Evolutionary conservation across 2,888 invertebrate species (phyloP), one percentile per base, ranked within the genome.

Genomic region (Apodemia hepburni): DNA sequence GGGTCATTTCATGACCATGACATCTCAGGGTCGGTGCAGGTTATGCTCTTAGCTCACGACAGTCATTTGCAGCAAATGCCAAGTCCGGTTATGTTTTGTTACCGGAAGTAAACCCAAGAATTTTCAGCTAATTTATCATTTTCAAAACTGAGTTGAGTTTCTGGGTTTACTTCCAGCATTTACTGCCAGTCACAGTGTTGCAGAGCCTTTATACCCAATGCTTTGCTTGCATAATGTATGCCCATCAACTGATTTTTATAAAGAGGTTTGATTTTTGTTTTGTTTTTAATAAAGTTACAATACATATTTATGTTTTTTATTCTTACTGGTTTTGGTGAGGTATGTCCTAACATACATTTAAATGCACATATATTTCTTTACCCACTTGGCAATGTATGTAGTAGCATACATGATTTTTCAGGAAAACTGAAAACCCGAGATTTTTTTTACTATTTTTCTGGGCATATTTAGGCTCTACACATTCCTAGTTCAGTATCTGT

Each of bases 391-490:
- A 62, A 66, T 54, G 66, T 66, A 62, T 64, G 64, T 61, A 47
- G 64, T 64, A 58, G 59, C 61, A 64, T 62, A 62, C 66, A 64
- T 66, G 62, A 62, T 38, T 63, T 63, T 64, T 64, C 63, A 63
- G 64, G 63, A 64, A 66, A 66, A 64, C 66, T 66, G 61, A 61
- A 61, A 61, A 60, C 61, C 61, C 60, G 58, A 63, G 61, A 66
- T 64, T 64, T 63, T 63, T 64, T 65, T 66, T 61, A 63, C 60
- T 63, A 64, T 9, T 35, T 35, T 35, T 35, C 35, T 29, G 29
- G 9, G 2, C 35, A 35, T 35, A 9, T 35, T 35, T 35, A 35
- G 35, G 35, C 35, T 35, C 35, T 35, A 35, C 35, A 35, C 8
- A 35, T 35, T 35, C 9, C 35, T 35, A 35, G 8, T 35, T 35